A percentile compares a stretch with the other conserved stretches of the same genome.
These are phyloP conservation scores for Melopsittacus undulatus DNA, from an alignment of 2,797 vertebrate species.

Conservation along the genomic window DNA sequence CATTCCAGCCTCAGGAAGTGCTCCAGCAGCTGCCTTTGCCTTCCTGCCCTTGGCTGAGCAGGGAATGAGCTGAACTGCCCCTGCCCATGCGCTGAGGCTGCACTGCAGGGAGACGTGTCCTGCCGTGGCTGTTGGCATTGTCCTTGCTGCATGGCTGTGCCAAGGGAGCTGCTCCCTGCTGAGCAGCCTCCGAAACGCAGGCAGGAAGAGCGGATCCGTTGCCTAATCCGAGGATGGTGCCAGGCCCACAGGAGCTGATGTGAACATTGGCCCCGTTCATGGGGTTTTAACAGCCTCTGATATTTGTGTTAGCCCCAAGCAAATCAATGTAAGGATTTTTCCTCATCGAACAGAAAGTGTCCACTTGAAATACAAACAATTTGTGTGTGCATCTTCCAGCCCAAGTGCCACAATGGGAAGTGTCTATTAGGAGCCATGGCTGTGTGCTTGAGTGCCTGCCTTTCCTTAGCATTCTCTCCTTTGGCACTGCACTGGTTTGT, in stretches of 20 bases:
- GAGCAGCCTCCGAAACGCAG: neutral
- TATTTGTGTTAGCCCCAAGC: neutral
- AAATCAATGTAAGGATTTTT: neutral
- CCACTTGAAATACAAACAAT: neutral
- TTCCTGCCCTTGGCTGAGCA: neutral
- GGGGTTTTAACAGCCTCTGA: neutral
- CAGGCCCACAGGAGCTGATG: neutral
- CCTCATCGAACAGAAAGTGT: neutral
- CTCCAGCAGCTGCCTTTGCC: neutral
- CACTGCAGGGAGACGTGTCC: neutral
- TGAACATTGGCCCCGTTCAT: neutral
- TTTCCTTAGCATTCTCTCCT: neutral
- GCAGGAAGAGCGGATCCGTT: constrained; percentile 40
- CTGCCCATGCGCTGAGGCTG: neutral
- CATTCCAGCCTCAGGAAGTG: neutral
- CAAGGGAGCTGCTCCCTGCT: constrained; percentile 39
- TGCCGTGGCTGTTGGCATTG: rapidly evolving
- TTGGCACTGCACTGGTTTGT: rapidly evolving
- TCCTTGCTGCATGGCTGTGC: neutral
- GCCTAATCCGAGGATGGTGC: neutral
- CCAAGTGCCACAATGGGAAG: neutral
- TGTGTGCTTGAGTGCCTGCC: neutral
- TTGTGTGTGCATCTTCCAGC: neutral
- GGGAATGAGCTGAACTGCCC: neutral
- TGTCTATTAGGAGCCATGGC: neutral